Conservation (phyloP, 2,113 vertebrate species). For the Percopsis transmontana region DNA sequence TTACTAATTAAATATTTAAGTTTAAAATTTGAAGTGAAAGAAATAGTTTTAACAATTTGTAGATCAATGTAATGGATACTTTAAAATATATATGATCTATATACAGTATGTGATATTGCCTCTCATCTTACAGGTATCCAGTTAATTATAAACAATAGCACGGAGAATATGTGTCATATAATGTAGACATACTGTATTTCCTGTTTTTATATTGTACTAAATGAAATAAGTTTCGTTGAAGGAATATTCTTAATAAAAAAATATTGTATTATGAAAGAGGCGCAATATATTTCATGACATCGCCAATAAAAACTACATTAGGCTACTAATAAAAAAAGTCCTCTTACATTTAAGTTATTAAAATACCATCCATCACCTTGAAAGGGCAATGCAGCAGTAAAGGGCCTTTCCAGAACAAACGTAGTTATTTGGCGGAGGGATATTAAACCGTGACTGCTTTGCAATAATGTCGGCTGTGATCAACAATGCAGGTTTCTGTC, state of each 20-base stretch:
- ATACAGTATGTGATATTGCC: background rate
- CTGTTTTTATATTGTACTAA: background rate
- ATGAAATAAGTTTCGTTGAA: constrained; percentile 3
- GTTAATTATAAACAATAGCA: background rate
- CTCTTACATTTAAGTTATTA: constrained; percentile 29
- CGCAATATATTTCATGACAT: too few relatives aligned
- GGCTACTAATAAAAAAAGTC: constrained; percentile 22
- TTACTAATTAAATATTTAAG: background rate
- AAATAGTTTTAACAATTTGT: background rate
- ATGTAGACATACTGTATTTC: background rate
- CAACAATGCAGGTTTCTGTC: background rate
- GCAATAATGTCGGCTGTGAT: background rate
- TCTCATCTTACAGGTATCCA: background rate
- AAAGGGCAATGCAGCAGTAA: constrained; percentile 66
- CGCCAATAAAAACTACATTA: background rate
- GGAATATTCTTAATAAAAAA: background rate
- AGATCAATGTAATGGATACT: constrained; percentile 24
- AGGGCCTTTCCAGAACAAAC: constrained; percentile 51
- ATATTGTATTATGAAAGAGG: background rate
- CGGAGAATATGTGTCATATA: background rate
- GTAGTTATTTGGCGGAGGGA: constrained; percentile 45
- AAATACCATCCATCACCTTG: constrained; percentile 56
- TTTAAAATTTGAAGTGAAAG: background rate
- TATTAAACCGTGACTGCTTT: constrained; percentile 45
- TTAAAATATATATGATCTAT: background rate